These are phyloP conservation scores for Ernsta delagoae DNA, from an alignment of 2,888 invertebrate species.

Conservation along the genomic window DNA sequence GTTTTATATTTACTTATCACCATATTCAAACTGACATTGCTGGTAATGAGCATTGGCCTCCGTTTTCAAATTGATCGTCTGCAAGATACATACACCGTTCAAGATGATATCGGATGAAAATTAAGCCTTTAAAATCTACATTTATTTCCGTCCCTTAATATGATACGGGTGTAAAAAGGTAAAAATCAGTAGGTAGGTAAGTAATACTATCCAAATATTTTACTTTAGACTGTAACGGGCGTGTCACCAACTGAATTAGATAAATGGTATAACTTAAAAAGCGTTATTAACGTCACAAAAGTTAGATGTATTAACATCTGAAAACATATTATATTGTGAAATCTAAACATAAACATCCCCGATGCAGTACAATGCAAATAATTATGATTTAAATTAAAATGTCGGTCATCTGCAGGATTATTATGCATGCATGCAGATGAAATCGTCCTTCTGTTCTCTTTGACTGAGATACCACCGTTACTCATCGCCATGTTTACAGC, in stretches of 20 bases:
- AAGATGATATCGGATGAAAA: constrained; percentile 14
- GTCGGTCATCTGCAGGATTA: constrained; percentile 25
- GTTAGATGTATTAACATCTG: no score
- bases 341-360: background rate
- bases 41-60: constrained; percentile 10
- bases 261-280: no score
- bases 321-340: no score
- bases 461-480: constrained; percentile 32
- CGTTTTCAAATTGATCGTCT: constrained; percentile 11
- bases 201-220: no score
- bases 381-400: constrained; percentile 30
- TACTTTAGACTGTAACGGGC: no score
- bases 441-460: constrained; percentile 23
- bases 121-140: constrained; percentile 12
- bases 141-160: no score
- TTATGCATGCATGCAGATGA: constrained; percentile 33
- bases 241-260: no score
- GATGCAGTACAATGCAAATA: constrained; percentile 13
- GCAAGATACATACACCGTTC: constrained; percentile 11
- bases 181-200: no score
- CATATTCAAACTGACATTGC: background rate
- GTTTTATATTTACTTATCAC: constrained; percentile 21
- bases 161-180: no score
- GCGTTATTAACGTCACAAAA: no score
- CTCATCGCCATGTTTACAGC: constrained; percentile 42